These are phyloP conservation scores for Nycticebus coucang DNA, from an alignment of 2,113 vertebrate genomes.

Conservation along the genomic window DNA sequence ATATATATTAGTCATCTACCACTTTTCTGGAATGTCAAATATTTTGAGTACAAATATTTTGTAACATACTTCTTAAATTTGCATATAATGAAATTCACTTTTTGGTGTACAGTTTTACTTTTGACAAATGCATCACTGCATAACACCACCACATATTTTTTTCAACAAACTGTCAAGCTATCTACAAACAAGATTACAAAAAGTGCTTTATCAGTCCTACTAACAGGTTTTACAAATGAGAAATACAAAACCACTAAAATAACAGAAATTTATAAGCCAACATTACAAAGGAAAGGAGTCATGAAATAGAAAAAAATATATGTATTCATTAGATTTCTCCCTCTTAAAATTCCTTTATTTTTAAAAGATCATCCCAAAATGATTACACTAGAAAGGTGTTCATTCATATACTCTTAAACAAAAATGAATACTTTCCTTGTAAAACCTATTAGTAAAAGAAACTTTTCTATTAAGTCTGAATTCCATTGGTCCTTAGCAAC, in stretches of 20 bases:
- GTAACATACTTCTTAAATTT: neutral
- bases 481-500: conserved; percentile 11
- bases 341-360: neutral
- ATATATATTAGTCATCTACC: neutral
- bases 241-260: neutral
- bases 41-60: neutral
- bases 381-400: conserved; percentile 2
- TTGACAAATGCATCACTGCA: neutral
- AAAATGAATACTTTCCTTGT: conserved; percentile 31
- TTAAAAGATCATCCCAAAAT: conserved; percentile 6
- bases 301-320: conserved; percentile 21
- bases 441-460: conserved; percentile 10
- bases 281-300: neutral
- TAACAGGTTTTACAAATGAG: neutral
- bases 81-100: conserved; percentile 7
- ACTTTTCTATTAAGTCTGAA: neutral
- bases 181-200: neutral
- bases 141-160: conserved; percentile 6
- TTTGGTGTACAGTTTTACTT: neutral
- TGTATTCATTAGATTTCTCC: neutral
- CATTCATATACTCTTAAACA: neutral
- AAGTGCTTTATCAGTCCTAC: neutral
- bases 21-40: neutral
- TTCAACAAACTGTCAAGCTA: conserved; percentile 10
- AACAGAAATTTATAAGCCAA: conserved; percentile 48